Conservation (phyloP, 2,888 invertebrate genomes). For the Aspidapion aeneum region DNA sequence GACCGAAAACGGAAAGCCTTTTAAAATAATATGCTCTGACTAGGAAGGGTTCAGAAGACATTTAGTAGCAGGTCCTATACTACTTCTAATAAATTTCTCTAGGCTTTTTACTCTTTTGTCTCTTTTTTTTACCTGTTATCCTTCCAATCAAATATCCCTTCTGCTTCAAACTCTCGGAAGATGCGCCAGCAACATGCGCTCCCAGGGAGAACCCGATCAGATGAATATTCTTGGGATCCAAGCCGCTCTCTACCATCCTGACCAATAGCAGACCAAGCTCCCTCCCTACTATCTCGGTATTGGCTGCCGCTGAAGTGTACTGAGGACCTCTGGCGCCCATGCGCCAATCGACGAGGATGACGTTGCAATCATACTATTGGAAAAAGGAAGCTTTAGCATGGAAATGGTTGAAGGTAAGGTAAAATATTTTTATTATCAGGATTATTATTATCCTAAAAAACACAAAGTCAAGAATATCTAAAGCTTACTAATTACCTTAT, state of each 20-base stretch:
- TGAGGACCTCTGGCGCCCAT: constrained; percentile 54
- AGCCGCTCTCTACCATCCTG: constrained; percentile 49
- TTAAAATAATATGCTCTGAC: too few relatives aligned
- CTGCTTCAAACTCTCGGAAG: constrained; percentile 53
- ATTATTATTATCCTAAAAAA: too few relatives aligned
- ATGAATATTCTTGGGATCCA: constrained; percentile 49
- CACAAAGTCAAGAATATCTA: too few relatives aligned
- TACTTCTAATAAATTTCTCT: too few relatives aligned
- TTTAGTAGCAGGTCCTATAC: too few relatives aligned
- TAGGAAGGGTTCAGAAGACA: too few relatives aligned
- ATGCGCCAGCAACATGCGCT: constrained; percentile 59
- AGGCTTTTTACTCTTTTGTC: too few relatives aligned
- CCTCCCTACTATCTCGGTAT: constrained; percentile 58
- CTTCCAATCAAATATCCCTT: constrained; percentile 51
- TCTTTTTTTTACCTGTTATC: constrained; percentile 52
- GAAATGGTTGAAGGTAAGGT: too few relatives aligned
- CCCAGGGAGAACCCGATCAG: constrained; percentile 59
- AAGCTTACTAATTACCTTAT: too few relatives aligned
- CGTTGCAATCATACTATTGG: constrained; percentile 54
- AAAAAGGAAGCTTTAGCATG: constrained; percentile 1
- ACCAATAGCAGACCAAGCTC: constrained; percentile 54
- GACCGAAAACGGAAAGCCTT: too few relatives aligned
- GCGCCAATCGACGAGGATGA: constrained; percentile 56
- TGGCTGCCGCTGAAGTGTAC: constrained; percentile 56
- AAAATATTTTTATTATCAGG: too few relatives aligned